Evolutionary conservation across 2,888 invertebrate species (phyloP), one percentile per base, ranked within the genome.

Genomic region (Trichogramma evanescens): DNA sequence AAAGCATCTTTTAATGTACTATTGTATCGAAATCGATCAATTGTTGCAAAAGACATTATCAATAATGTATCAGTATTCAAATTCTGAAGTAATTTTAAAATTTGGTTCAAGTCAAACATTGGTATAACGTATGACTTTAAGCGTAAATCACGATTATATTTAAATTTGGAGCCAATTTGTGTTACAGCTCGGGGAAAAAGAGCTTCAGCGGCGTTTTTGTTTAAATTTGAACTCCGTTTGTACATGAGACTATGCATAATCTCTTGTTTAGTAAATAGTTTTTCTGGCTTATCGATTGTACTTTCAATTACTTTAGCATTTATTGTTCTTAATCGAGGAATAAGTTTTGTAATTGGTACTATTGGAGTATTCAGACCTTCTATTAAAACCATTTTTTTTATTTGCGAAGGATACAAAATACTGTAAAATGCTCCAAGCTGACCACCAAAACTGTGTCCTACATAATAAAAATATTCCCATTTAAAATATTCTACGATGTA

Each of bases 91-190:
- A 69, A 40, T 4, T 59, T 6, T 0, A 26, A 4, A n/a, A 44
- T 58, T 48, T 70, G 66, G 0, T 65, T 42, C 0, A 13, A 0
- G 45, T 26, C 63, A 6, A 70, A 64, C 7, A 58, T 73, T 0
- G 82, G 80, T 1, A 68, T 66, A 0, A 80, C 60, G 0, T 78
- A 40, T 0, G 67, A 7, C 63, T 81, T 83, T 64, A 81, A 71
- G 10, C 86, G 79, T 7, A 78, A 80, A 67, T 87, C 87, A 64
- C 80, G 80, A 4, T 82, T 83, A 66, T 82, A 84, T 59, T 80
- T 81, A 63, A 80, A 85, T 58, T 74, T 69, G 52, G 81, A 79
- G 0, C 72, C 80, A 1, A 79, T 71, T 62, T 75, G 70, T 5
- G 73, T 74, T 13, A 83, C 71, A 56, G 80, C 80, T 61, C 85